Evolutionary conservation across 2,797 vertebrate species (phyloP).

Genomic region (Zalophus californianus): DNA sequence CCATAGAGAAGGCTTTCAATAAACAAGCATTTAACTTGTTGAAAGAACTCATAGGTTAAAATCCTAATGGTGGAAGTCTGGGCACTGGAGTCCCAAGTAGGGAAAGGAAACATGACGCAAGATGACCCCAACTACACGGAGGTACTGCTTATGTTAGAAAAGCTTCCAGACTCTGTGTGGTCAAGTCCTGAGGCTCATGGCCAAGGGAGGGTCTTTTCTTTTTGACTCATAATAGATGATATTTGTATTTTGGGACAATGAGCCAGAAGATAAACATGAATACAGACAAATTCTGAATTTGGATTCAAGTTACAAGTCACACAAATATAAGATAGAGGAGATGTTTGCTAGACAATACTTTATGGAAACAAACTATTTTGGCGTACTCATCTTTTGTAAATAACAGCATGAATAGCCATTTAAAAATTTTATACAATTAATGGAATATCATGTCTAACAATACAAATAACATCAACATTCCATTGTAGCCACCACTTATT

Average conservation of each 20-base stretch:
- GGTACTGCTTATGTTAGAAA: neutral
- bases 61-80: slow-evolving; percentile 19
- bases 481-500: slow-evolving; percentile 1
- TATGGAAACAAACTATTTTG: slow-evolving; percentile 41
- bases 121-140: neutral
- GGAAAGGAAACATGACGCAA: neutral
- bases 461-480: neutral
- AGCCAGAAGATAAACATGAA: neutral
- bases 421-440: slow-evolving; percentile 27
- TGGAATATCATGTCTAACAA: slow-evolving; percentile 1
- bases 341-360: slow-evolving; percentile 40
- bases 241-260: neutral
- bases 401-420: neutral
- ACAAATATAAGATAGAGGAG: slow-evolving; percentile 33
- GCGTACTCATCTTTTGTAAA: slow-evolving; percentile 41
- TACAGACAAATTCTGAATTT: slow-evolving; percentile 39
- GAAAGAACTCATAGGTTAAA: neutral
- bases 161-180: neutral
- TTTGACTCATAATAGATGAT: neutral
- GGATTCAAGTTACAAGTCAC: slow-evolving; percentile 36
- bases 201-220: neutral
- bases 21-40: neutral
- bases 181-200: neutral
- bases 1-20: neutral
- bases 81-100: neutral